Evolutionary conservation across 2,888 invertebrate species (phyloP), one percentile per base, ranked within the genome.

Genomic region (Chaetogeoica ovagalla): DNA sequence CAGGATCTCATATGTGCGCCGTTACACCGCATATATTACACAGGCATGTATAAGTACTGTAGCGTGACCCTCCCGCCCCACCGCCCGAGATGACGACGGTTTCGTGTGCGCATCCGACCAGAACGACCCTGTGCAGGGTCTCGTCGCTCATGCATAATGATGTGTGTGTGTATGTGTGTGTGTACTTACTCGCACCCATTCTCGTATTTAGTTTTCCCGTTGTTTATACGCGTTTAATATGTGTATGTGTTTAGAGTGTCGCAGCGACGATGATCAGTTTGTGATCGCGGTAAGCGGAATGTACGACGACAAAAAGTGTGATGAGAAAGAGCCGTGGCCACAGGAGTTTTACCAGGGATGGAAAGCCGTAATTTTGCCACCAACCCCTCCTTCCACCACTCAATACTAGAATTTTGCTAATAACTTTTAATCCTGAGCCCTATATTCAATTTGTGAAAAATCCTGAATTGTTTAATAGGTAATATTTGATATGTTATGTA

Each of bases 21-120:
- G 30, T 30, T 21, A 43, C 9, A 23, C 43, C 37, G 37, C 39
- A 11, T 39, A 48, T 48, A 66, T 8, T 23, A 48, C 8, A 68
- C 5, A 43, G 2, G 19, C n/a, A n/a, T 39, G n/a, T 68, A 23
- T 52, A 48, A 13, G 48, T 48, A 23, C 17, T 1, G 19, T 1
- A 17, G 21, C 43, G 65, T 19, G 65, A 65, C 74, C 74, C 55
- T n/a, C 65, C 39, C 39, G 39, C 39, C 43, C 55, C 13, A 43
- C 55, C 74, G 55, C 55, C 55, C 43, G 65, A 66, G 30, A 30
- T 4, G 30, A 30, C 30, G 74, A 74, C 55, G 65, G 65, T 66
- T 65, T 75, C 21, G 57, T 23, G 65, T 23, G 74, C 57, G 74
- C 74, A 75, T 65, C 39, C 74, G 39, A 57, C 74, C 65, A 65